These are phyloP conservation scores for Takifugu ocellatus DNA, from an alignment of 2,797 vertebrate genomes.

Conservation along the genomic window DNA sequence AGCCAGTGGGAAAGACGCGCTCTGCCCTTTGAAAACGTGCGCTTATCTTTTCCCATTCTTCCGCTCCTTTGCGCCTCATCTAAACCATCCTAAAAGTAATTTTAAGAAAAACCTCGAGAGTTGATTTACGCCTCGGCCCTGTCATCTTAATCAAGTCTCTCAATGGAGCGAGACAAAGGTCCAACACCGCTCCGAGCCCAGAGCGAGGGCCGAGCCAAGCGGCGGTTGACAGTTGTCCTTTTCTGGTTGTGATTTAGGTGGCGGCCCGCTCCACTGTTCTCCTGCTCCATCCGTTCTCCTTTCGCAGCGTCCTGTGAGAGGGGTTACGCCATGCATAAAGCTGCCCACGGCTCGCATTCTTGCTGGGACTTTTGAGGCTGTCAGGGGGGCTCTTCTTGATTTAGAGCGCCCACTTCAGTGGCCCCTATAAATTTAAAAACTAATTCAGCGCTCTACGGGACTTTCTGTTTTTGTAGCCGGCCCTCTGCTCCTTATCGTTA, in stretches of 20 bases:
- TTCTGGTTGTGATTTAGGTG: conserved; percentile 96
- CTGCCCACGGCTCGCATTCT: conserved; percentile 86
- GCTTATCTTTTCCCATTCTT: conserved; percentile 60
- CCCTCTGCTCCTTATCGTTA: conserved; percentile 86
- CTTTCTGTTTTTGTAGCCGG: conserved; percentile 88
- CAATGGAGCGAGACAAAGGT: conserved; percentile 89
- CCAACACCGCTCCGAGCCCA: conserved; percentile 83
- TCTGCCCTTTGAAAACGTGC: conserved; percentile 76
- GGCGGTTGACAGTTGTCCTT: conserved; percentile 89
- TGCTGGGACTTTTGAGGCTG: conserved; percentile 85
- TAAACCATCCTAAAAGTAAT: conserved; percentile 78
- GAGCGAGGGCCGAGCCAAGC: conserved; percentile 88
- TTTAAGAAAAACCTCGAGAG: conserved; percentile 89
- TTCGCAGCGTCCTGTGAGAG: conserved; percentile 83
- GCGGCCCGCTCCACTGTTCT: conserved; percentile 83
- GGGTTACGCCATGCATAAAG: conserved; percentile 84
- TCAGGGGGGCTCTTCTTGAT: conserved; percentile 92
- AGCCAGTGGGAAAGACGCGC: conserved; percentile 64
- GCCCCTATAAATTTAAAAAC: conserved; percentile 92
- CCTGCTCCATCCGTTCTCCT: conserved; percentile 83
- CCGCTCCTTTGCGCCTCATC: conserved; percentile 59
- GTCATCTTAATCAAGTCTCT: conserved; percentile 95
- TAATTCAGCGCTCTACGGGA: conserved; percentile 90
- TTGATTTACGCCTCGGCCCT: conserved; percentile 88
- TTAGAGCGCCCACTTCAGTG: conserved; percentile 87